Percentiles rank a stretch among this genome's conserved stretches.
Evolutionary conservation across 2,888 invertebrate genomes (phyloP).

Genomic region (Cryptus viduatorius): DNA sequence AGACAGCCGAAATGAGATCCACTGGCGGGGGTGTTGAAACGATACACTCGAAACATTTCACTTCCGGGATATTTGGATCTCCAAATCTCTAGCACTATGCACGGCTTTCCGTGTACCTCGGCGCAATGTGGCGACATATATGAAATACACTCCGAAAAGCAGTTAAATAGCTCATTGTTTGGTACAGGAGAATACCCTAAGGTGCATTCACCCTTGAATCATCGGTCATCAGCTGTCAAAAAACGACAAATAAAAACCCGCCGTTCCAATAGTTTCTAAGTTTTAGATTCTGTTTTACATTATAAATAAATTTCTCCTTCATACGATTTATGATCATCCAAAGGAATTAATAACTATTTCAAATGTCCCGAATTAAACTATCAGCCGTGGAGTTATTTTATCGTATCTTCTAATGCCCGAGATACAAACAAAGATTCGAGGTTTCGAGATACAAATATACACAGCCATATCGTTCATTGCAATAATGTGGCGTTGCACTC

Average conservation of each 20-base stretch:
- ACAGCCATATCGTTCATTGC: too few species aligned
- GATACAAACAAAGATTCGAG: constrained; percentile 20
- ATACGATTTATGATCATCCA: neutral
- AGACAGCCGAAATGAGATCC: neutral
- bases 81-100: too few species aligned
- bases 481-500: constrained; percentile 50
- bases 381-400: too few species aligned
- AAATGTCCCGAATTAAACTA: too few species aligned
- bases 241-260: neutral
- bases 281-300: neutral
- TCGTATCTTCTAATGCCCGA: neutral
- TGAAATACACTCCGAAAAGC: too few species aligned
- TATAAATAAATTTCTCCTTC: too few species aligned
- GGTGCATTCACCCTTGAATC: constrained; percentile 60
- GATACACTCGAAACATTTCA: too few species aligned
- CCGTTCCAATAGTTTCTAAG: neutral
- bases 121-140: too few species aligned
- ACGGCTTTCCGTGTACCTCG: too few species aligned
- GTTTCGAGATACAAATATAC: constrained; percentile 12
- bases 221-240: constrained; percentile 56
- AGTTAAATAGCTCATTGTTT: neutral
- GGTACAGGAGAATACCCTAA: neutral
- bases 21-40: neutral
- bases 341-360: neutral
- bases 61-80: too few species aligned